Percentiles rank a stretch among this genome's conserved stretches.
phyloP scores from a whole-genome alignment of 2,888 invertebrate species.

The Apomyelois bistriatella region DNA sequence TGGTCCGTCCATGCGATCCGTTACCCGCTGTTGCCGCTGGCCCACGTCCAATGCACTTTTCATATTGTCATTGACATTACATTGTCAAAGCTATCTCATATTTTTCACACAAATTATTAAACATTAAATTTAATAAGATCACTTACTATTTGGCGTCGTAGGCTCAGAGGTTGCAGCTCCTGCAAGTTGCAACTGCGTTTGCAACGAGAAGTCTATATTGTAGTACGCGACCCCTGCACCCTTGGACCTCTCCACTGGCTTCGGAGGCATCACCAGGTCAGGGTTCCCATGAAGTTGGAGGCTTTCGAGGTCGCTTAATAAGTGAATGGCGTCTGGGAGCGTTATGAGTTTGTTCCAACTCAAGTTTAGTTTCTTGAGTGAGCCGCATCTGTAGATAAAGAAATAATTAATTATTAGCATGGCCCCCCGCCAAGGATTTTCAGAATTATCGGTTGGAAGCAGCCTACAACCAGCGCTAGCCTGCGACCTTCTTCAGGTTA shows the following conservation, averaged over 20 bases:
- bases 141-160: conserved; percentile 83
- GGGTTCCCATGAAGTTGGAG: conserved; percentile 96
- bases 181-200: conserved; percentile 94
- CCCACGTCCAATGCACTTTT: too few relatives aligned
- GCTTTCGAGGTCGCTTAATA: conserved; percentile 92
- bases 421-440: too few relatives aligned
- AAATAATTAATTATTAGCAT: background rate
- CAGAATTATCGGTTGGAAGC: too few relatives aligned
- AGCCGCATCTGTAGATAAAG: conserved; percentile 86
- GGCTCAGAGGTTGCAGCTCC: conserved; percentile 92
- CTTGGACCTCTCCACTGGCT: conserved; percentile 89
- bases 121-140: background rate
- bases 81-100: too few relatives aligned
- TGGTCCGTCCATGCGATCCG: too few relatives aligned
- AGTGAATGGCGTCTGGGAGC: conserved; percentile 97
- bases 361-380: conserved; percentile 94
- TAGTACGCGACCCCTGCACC: conserved; percentile 95
- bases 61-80: too few relatives aligned
- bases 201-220: conserved; percentile 98
- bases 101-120: too few relatives aligned
- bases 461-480: too few relatives aligned
- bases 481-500: too few relatives aligned
- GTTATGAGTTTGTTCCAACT: conserved; percentile 97
- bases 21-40: too few relatives aligned
- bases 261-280: conserved; percentile 96